Percentiles rank a stretch among this genome's conserved stretches.
Conservation (phyloP, 2,888 invertebrate genomes). For the Hemistola chrysoprasaria region DNA sequence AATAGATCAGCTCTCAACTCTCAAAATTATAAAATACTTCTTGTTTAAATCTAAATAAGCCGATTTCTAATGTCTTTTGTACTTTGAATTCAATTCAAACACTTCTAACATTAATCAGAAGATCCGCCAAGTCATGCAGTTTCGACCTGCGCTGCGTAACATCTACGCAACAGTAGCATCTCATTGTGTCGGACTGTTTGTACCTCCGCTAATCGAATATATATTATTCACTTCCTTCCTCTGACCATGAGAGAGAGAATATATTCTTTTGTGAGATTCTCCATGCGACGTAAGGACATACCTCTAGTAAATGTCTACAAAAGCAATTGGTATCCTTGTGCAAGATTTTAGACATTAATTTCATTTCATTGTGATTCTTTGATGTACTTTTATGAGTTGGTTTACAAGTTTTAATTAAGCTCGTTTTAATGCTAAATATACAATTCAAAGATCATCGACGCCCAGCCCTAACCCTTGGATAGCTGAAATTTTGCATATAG, state of each 20-base stretch:
- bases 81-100: conserved; percentile 27
- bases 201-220: conserved; percentile 60
- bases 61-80: conserved; percentile 4
- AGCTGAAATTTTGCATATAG: too few species aligned
- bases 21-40: too few species aligned
- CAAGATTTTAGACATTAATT: conserved; percentile 8
- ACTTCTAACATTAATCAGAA: conserved; percentile 18
- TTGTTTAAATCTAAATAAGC: not conserved
- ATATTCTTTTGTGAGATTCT: conserved; percentile 34
- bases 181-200: conserved; percentile 44
- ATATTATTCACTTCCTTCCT: conserved; percentile 70
- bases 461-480: too few species aligned
- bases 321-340: conserved; percentile 29
- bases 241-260: conserved; percentile 38
- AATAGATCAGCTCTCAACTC: too few species aligned
- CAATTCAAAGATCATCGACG: too few species aligned
- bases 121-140: conserved; percentile 32
- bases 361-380: not conserved
- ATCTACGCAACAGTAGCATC: conserved; percentile 45
- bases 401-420: too few species aligned
- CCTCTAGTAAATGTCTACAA: conserved; percentile 44
- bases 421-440: too few species aligned
- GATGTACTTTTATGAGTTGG: too few species aligned
- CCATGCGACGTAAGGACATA: conserved; percentile 41
- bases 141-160: conserved; percentile 23